Evolutionary conservation across 2,113 vertebrate genomes (phyloP).

Genomic region (Cynocephalus volans): DNA sequence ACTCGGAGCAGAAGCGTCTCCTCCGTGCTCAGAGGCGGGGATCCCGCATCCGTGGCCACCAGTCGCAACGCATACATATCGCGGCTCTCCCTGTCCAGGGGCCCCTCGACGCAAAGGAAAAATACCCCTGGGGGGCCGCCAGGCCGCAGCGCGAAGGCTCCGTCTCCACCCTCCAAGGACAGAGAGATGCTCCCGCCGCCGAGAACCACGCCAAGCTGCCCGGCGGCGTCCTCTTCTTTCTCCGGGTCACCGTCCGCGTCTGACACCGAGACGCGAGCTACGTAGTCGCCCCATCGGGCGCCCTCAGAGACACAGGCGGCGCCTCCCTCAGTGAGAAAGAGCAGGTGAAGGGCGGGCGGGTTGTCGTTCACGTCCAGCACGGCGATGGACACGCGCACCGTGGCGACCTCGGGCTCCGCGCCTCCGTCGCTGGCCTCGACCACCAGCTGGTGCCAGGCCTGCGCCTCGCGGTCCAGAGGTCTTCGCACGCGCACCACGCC

Average conservation of each 20-base stretch:
- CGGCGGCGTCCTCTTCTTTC: constrained; percentile 40
- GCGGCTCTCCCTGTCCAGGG: constrained; percentile 92
- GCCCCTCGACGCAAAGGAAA: constrained; percentile 91
- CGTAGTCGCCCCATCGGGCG: constrained; percentile 91
- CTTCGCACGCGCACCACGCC: constrained; percentile 91
- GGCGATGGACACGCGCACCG: constrained; percentile 90
- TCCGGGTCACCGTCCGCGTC: constrained; percentile 90
- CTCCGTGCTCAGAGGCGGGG: constrained; percentile 90
- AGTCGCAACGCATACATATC: constrained; percentile 92
- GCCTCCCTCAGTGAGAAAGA: constrained; percentile 94
- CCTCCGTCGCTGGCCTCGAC: constrained; percentile 93
- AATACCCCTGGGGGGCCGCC: constrained; percentile 90
- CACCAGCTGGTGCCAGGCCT: constrained; percentile 92
- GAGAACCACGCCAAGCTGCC: constrained; percentile 84
- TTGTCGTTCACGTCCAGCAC: constrained; percentile 96
- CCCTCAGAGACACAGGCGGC: constrained; percentile 92
- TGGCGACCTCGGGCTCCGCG: constrained; percentile 92
- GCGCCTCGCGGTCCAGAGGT: constrained; percentile 92
- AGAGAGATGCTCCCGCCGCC: constrained; percentile 78
- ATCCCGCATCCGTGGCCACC: constrained; percentile 91
- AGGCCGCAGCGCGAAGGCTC: constrained; percentile 89
- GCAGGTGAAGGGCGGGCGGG: constrained; percentile 91
- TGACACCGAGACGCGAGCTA: constrained; percentile 94
- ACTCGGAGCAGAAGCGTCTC: constrained; percentile 90
- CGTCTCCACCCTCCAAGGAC: constrained; percentile 89